Evolutionary conservation across 2,113 vertebrate genomes (phyloP).

Genomic region (Ornithorhynchus anatinus): DNA sequence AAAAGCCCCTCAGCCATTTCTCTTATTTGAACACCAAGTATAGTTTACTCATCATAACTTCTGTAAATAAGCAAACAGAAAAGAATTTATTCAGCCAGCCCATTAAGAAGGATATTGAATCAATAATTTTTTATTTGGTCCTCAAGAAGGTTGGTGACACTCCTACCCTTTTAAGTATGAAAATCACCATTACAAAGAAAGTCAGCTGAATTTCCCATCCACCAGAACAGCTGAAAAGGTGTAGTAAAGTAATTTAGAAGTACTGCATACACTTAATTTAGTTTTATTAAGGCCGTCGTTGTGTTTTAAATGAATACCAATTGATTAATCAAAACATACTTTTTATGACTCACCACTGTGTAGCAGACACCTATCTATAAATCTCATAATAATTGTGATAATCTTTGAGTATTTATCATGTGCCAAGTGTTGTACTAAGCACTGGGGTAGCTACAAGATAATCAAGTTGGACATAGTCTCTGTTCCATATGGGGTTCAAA

Average conservation of each 20-base stretch:
- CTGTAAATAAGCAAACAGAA: neutral
- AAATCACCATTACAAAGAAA: too few species aligned
- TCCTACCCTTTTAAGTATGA: neutral
- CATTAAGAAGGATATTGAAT: neutral
- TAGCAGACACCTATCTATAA: slow-evolving; percentile 34
- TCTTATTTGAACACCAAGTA: too few species aligned
- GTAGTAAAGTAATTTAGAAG: slow-evolving; percentile 49
- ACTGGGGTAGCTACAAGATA: too few species aligned
- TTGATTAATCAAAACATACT: slow-evolving; percentile 44
- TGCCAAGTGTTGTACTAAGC: too few species aligned
- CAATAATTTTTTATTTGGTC: neutral
- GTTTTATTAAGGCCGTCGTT: slow-evolving; percentile 45
- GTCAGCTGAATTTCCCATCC: too few species aligned
- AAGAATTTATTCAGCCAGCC: neutral
- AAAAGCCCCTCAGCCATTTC: too few species aligned
- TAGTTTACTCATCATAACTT: too few species aligned
- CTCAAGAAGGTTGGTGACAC: too few species aligned
- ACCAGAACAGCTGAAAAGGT: slow-evolving; percentile 17
- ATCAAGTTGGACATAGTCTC: too few species aligned
- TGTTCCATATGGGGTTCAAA: too few species aligned
- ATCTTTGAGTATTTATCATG: too few species aligned
- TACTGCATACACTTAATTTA: slow-evolving; percentile 39
- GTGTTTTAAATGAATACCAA: slow-evolving; percentile 52
- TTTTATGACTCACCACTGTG: slow-evolving; percentile 24
- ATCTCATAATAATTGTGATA: too few species aligned